Percentiles rank a stretch among this genome's conserved stretches.
Evolutionary conservation across 2,113 vertebrate genomes (phyloP).

Genomic region (Eulemur macaco): DNA sequence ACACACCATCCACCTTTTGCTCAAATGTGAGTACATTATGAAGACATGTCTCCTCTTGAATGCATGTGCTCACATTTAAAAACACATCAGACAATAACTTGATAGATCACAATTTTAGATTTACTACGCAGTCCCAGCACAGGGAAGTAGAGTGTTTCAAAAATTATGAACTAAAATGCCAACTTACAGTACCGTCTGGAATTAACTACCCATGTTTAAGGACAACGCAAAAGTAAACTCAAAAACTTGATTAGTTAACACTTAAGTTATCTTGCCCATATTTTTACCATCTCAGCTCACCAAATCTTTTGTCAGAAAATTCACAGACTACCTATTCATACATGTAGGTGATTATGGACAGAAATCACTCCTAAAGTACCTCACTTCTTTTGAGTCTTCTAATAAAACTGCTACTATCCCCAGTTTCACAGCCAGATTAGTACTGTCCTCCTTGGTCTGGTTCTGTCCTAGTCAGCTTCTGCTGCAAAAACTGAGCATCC

Average conservation of each 20-base stretch:
- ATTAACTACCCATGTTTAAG: slow-evolving; percentile 20
- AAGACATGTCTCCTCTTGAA: not conserved
- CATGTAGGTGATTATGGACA: not conserved
- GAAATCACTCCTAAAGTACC: not conserved
- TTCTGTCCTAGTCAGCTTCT: not conserved
- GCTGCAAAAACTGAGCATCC: not conserved
- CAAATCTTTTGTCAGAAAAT: not conserved
- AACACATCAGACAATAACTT: not conserved
- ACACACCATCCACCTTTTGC: not conserved
- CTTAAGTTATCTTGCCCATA: not conserved
- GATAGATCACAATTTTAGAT: not conserved
- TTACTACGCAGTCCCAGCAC: not conserved
- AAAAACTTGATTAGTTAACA: not conserved
- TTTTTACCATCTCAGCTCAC: not conserved
- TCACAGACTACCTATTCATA: not conserved
- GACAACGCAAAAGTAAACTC: slow-evolving; percentile 1
- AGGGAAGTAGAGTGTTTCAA: not conserved
- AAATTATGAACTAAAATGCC: slow-evolving; percentile 9
- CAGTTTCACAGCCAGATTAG: not conserved
- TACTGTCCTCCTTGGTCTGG: not conserved
- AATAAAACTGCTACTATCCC: not conserved
- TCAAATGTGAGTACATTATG: not conserved
- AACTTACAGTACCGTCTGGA: not conserved
- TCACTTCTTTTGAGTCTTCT: not conserved
- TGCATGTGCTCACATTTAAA: not conserved